These are phyloP conservation scores for Acipenser transmontanus DNA, from an alignment of 2,797 vertebrate genomes.

Conservation along the genomic window DNA sequence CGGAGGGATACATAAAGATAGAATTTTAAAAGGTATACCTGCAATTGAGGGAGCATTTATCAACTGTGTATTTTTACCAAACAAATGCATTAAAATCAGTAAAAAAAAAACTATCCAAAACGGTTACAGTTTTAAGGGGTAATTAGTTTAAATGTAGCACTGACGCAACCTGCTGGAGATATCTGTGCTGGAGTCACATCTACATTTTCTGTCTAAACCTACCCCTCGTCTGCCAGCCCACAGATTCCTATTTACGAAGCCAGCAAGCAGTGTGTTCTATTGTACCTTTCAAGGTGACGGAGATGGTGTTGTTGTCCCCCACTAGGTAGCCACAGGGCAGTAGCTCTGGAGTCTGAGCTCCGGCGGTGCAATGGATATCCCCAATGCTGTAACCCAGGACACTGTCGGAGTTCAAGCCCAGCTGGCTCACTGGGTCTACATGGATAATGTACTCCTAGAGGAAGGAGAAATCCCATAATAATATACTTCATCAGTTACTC, in stretches of 20 bases:
- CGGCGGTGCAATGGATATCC: slow-evolving; percentile 58
- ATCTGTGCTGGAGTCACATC: too few relatives aligned
- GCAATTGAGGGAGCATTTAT: too few relatives aligned
- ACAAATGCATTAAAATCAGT: too few relatives aligned
- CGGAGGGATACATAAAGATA: too few relatives aligned
- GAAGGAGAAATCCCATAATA: background rate
- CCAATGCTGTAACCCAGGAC: slow-evolving; percentile 76
- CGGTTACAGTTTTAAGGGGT: too few relatives aligned
- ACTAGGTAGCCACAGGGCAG: slow-evolving; percentile 78
- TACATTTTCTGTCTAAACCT: background rate
- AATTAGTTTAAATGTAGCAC: too few relatives aligned
- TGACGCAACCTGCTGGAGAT: too few relatives aligned
- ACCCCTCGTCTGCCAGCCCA: background rate
- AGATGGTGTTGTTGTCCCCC: slow-evolving; percentile 75
- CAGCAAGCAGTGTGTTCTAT: background rate
- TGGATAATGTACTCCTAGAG: slow-evolving; percentile 73
- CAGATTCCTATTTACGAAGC: background rate
- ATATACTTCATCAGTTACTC: background rate
- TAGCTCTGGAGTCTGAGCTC: slow-evolving; percentile 63
- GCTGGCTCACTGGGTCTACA: slow-evolving; percentile 67
- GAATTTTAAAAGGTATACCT: too few relatives aligned
- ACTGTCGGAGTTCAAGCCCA: slow-evolving; percentile 72
- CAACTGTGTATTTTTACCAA: too few relatives aligned
- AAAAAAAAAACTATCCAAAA: too few relatives aligned
- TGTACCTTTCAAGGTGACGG: slow-evolving; percentile 68